Evolutionary conservation across 2,888 invertebrate species (phyloP).

Genomic region (Plagodis dolabraria): DNA sequence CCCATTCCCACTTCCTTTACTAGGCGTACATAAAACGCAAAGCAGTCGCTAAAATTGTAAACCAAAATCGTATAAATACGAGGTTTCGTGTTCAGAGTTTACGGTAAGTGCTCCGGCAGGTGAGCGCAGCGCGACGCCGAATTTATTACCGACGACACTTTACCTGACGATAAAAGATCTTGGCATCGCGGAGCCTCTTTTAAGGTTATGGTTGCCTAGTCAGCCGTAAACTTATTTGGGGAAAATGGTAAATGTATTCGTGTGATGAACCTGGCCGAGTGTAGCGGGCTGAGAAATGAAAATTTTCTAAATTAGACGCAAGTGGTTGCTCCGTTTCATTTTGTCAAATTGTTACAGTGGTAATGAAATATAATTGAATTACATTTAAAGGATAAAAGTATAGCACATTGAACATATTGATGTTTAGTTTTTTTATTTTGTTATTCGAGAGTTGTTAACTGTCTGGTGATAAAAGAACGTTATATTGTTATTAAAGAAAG

Average conservation of each 20-base stretch:
- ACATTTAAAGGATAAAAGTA: too few species aligned
- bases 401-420: too few species aligned
- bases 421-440: too few species aligned
- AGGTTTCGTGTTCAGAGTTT: slow-evolving; percentile 13
- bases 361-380: too few species aligned
- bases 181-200: slow-evolving; percentile 14
- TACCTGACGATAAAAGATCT: slow-evolving; percentile 36
- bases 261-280: slow-evolving; percentile 13
- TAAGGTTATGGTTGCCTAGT: slow-evolving; percentile 27
- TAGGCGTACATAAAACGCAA: slow-evolving; percentile 18
- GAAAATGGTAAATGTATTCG: slow-evolving; percentile 20
- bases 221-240: slow-evolving; percentile 25
- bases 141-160: slow-evolving; percentile 42
- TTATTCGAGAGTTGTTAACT: too few species aligned
- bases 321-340: slow-evolving; percentile 3
- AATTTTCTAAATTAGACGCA: neutral
- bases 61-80: slow-evolving; percentile 24
- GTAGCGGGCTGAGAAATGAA: slow-evolving; percentile 8
- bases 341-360: too few species aligned
- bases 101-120: slow-evolving; percentile 15
- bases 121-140: slow-evolving; percentile 19
- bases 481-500: too few species aligned
- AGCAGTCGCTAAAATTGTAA: slow-evolving; percentile 22
- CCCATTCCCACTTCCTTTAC: slow-evolving; percentile 12
- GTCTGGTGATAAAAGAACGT: too few species aligned